Conservation (phyloP, 1,140 invertebrate genomes). For the Amphibalanus amphitrite region DNA sequence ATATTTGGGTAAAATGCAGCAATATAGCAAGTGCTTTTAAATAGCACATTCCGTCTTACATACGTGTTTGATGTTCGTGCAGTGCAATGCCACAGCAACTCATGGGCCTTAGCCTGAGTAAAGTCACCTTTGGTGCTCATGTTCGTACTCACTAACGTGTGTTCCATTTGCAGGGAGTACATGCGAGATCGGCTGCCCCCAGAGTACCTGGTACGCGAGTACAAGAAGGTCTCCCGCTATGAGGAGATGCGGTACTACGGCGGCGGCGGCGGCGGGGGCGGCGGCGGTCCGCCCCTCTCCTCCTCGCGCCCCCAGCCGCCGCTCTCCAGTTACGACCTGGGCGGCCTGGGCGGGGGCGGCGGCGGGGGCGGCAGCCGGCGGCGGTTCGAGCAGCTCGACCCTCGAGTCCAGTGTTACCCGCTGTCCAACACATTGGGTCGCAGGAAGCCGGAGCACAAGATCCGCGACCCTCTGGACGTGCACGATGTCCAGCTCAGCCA, state of each 20-base stretch:
- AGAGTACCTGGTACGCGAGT: constrained; percentile 15
- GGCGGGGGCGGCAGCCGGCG: constrained; percentile 8
- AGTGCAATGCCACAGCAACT: no score
- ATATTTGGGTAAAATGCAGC: no score
- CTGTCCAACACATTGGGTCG: constrained; percentile 7
- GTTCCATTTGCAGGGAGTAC: constrained; percentile 13
- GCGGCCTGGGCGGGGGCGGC: constrained; percentile 9
- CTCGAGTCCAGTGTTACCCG: constrained; percentile 3
- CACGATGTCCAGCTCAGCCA: neutral
- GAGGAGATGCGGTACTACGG: constrained; percentile 5
- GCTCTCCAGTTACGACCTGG: constrained; percentile 11
- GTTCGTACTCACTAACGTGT: no score
- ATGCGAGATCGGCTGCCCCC: constrained; percentile 14
- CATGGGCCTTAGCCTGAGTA: no score
- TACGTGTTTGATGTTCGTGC: no score
- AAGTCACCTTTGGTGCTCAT: no score
- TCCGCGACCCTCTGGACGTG: constrained; percentile 1
- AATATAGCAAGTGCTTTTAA: no score
- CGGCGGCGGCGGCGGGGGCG: constrained; percentile 16
- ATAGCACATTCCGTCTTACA: no score
- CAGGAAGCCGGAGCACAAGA: neutral
- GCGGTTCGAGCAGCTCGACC: constrained; percentile 5
- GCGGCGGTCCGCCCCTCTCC: constrained; percentile 12
- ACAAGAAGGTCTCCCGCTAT: constrained; percentile 8
- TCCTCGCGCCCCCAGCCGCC: constrained; percentile 12